Base-by-base conservation (phyloP, 2,888 invertebrate species). In the Plutella xylostella region DNA sequence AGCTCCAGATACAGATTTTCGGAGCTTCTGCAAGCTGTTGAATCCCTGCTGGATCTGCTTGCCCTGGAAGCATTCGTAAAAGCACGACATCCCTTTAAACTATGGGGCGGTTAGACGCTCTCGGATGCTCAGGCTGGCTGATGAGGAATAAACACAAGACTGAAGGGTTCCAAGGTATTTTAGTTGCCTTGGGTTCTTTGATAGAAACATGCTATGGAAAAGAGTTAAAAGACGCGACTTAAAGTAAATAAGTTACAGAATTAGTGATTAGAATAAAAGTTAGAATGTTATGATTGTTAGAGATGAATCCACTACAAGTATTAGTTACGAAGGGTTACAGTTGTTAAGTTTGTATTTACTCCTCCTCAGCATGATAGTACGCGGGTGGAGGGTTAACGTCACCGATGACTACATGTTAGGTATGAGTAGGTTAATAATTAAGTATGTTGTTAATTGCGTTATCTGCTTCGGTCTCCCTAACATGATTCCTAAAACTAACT, bases 11-110 rank as follows among this genome's bases (percentile, higher is more conserved):
- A 91, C 88, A 0, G 91, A 90, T 51, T 90, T 86, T 55, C 89
- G 87, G 9, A 92, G 72, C 66, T 91, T 92, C 63, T 92, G 90
- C 4, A 90, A 70, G 49, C 89, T 89, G 66, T 89, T 88, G 68
- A 88, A 89, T 0, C 87, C 82, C 28, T 85, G 84, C 54, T 85
- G 75, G 46, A 85, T 51, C 55, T 74, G 83, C 48, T 83, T 84
- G 39, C 78, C 78, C 85, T 85, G 85, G 57, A 85, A 85, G 60
- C 85, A 85, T 65, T 83, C 82, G 68, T 75, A 79, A 57, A 85
- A 80, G 62, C 85, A 85, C 72, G 83, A 83, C 72, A 82, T 74
- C 65, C 74, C 76, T 79, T 85, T 85, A 67, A 77, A 74, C 76
- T 86, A 85, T 55, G 70, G 46, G 60, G 64, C n/a, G 59, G 58